phyloP scores from a whole-genome alignment of 2,113 vertebrate genomes.

The Clarias gariepinus region DNA sequence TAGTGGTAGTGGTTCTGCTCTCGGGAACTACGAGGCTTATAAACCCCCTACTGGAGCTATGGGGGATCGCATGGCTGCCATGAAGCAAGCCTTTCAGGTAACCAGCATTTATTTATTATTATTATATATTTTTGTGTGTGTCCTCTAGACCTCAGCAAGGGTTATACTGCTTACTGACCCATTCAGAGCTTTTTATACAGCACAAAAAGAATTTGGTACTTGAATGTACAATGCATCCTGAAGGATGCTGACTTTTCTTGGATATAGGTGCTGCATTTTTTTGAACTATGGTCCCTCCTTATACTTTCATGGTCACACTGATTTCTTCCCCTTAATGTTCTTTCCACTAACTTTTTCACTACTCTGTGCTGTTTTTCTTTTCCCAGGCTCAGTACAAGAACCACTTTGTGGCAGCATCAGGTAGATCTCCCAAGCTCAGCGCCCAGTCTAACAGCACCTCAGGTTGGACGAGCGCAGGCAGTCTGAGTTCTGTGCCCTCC shows the following conservation, averaged over 20 bases:
- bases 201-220: not conserved
- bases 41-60: slow-evolving; percentile 91
- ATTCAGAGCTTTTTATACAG: not conserved
- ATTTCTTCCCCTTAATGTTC: not conserved
- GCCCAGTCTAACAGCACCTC: slow-evolving; percentile 82
- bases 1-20: slow-evolving; percentile 72
- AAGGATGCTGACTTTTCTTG: not conserved
- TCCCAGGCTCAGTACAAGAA: slow-evolving; percentile 94
- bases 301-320: not conserved
- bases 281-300: not conserved
- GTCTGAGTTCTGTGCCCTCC: slow-evolving; percentile 89
- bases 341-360: not conserved
- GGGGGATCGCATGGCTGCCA: slow-evolving; percentile 95
- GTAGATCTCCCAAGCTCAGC: slow-evolving; percentile 88
- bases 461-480: slow-evolving; percentile 96
- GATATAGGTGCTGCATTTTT: not conserved
- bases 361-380: not conserved
- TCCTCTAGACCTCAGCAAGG: not conserved
- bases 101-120: not conserved
- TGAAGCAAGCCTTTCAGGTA: slow-evolving; percentile 98
- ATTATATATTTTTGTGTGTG: too few relatives aligned
- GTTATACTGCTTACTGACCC: not conserved
- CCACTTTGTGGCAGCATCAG: slow-evolving; percentile 93
- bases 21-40: slow-evolving; percentile 88
- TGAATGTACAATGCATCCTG: not conserved